Conservation (phyloP, 2,888 invertebrate species). For the Drosophila aldrichi region DNA sequence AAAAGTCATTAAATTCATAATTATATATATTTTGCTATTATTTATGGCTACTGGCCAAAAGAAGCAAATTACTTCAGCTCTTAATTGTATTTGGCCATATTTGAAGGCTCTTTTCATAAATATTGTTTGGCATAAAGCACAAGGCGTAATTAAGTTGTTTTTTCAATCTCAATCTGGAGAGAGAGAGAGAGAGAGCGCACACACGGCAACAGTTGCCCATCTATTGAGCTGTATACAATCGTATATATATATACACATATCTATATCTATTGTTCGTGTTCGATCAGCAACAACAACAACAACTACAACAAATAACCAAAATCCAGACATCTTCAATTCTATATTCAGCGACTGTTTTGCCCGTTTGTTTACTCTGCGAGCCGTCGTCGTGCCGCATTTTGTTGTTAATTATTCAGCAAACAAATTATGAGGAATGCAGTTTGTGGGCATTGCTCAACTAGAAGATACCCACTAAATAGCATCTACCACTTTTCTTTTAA, state of each 20-base stretch:
- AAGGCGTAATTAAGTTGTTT: slow-evolving; percentile 57
- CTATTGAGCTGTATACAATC: slow-evolving; percentile 41
- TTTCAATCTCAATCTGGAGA: slow-evolving; percentile 22
- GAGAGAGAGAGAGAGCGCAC: too few species aligned
- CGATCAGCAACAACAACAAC: slow-evolving; percentile 38
- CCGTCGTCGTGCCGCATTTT: slow-evolving; percentile 50
- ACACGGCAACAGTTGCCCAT: slow-evolving; percentile 36
- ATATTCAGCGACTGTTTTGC: slow-evolving; percentile 30
- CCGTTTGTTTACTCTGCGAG: slow-evolving; percentile 50
- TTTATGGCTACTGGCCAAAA: slow-evolving; percentile 69
- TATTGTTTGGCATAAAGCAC: slow-evolving; percentile 36
- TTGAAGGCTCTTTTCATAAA: slow-evolving; percentile 56
- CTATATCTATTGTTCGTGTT: slow-evolving; percentile 35
- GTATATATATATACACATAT: slow-evolving; percentile 20
- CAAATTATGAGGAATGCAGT: slow-evolving; percentile 9
- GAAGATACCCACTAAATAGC: slow-evolving; percentile 4
- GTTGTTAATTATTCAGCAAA: slow-evolving; percentile 57
- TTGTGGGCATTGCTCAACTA: slow-evolving; percentile 5
- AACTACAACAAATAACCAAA: slow-evolving; percentile 20
- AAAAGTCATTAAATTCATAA: slow-evolving; percentile 19
- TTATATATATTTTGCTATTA: slow-evolving; percentile 39
- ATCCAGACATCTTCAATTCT: slow-evolving; percentile 28
- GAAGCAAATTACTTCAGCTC: slow-evolving; percentile 62
- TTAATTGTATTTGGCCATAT: slow-evolving; percentile 61
- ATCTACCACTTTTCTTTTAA: neutral